Base-by-base conservation (phyloP, 1,140 invertebrate species). In the Himalopsyche phryganea region DNA sequence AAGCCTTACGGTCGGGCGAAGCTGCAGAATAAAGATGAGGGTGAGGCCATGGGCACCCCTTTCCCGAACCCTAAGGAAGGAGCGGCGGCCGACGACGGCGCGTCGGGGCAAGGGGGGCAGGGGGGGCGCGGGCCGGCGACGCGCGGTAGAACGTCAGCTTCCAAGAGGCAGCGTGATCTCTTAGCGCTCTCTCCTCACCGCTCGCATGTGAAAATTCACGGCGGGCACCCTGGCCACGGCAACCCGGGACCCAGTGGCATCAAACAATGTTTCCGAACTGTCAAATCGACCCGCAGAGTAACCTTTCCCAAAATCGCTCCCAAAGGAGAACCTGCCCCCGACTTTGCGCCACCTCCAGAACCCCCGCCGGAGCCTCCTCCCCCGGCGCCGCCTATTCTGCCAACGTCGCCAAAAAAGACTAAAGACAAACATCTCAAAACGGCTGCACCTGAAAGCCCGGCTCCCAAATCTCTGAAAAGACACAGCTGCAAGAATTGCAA, bases 401-500 rank as follows among this genome's bases (percentile, higher is more conserved):
- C 51, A 11, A 20, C 20, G 1, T 13, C 19, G 4, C 28, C 42
- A 13, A 6, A 33, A n/a, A 51, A 45, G 42, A 13, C 33, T 45
- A 52, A 54, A 32, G 46, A 15, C 14, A 48, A 6, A 17, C 15
- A 11, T 17, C 45, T 23, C 19, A 45, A 5, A 6, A 4, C 36
- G 23, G 23, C 17, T 42, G 19, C 7, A 44, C 33, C 10, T 13
- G 42, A 42, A 5, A 9, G 20, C 23, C 20, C 44, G 14, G n/a
- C 23, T 9, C 11, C 47, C 7, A 32, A 49, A 33, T 28, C 14
- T n/a, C 47, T 9, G 14, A 77, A 77, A 67, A 71, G 72, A 23
- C 79, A 81, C 66, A 66, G 72, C 65, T 83, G 84, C 75, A 66
- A 67, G 52, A 66, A 77, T 58, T 83, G 82, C 68, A 75, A 79